Base-by-base conservation (phyloP, 1,140 invertebrate species). In the Epicauta chinensis region DNA sequence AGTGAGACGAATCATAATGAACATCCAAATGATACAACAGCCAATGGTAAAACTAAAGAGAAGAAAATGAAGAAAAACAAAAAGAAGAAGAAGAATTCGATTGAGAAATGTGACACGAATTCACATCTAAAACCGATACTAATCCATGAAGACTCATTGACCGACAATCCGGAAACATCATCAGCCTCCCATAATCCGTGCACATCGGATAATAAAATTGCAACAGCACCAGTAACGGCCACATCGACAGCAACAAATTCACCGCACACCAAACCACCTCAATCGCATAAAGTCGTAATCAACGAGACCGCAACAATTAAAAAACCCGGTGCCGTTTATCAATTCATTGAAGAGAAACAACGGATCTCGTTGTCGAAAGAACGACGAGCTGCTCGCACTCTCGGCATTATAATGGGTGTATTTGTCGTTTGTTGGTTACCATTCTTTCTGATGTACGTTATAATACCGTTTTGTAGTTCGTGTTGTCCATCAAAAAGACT, bases 371-470 rank as follows among this genome's bases (percentile, higher is more conserved):
- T 96, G 50, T 92, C 91, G 0, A 87, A 93, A 60, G 94, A 97
- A 66, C 77, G 93, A 56, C 80, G 92, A 16, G 94, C 94, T 0
- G 93, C 93, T 0, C 78, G 92, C 34, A 95, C 92, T 2, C 75
- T 97, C 1, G 93, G 93, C 12, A 91, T 96, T 39, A 93, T 96
- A 40, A 92, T 93, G 89, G 91, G 90, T 2, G 91, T 96, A 1
- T 92, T 97, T 70, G 91, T 97, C 31, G 83, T 97, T 1, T 97
- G 93, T 67, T 98, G 96, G 93, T 73, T 97, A 51, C 95, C 95
- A 2, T 98, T 97, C 72, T 95, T 97, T 67, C 81, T 96, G 7
- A 88, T 94, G 79, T 98, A 98, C 71, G 84, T 97, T 31, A 91
- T 93, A 45, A 76, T 89, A 45, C 90, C 91, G 1, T 93, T 93